Percentiles rank a stretch among this genome's conserved stretches.
Evolutionary conservation across 2,888 invertebrate species (phyloP).

Genomic region (Amphimallon solstitiale): DNA sequence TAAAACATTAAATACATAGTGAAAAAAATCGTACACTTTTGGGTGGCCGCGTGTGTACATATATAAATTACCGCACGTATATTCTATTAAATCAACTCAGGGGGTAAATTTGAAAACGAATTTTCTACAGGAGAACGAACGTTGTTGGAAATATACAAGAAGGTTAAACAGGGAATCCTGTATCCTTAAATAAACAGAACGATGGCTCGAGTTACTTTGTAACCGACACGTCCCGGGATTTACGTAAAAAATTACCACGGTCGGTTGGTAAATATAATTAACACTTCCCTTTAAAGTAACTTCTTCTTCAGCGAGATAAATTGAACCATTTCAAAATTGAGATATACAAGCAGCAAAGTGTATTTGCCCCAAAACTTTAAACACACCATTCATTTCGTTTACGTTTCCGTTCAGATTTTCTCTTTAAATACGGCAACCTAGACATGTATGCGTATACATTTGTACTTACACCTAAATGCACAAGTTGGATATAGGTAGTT

Average conservation of each 20-base stretch:
- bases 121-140: background rate
- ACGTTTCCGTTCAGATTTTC: background rate
- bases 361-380: conserved; percentile 11
- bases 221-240: conserved; percentile 21
- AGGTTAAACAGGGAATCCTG: conserved; percentile 7
- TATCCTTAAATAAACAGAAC: conserved; percentile 22
- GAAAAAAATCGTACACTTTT: too few relatives aligned
- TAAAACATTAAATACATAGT: too few relatives aligned
- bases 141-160: background rate
- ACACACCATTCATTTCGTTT: conserved; percentile 3
- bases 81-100: background rate
- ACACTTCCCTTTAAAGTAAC: conserved; percentile 24
- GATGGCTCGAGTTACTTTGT: conserved; percentile 17
- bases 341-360: conserved; percentile 21
- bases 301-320: conserved; percentile 20
- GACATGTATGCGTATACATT: background rate
- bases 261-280: conserved; percentile 26
- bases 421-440: background rate
- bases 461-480: background rate
- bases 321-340: conserved; percentile 23
- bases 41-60: too few relatives aligned
- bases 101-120: background rate
- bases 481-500: background rate
- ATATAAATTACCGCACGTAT: too few relatives aligned
- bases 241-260: conserved; percentile 26